Evolutionary conservation across 2,888 invertebrate genomes (phyloP).

Genomic region (Hipparchia semele): DNA sequence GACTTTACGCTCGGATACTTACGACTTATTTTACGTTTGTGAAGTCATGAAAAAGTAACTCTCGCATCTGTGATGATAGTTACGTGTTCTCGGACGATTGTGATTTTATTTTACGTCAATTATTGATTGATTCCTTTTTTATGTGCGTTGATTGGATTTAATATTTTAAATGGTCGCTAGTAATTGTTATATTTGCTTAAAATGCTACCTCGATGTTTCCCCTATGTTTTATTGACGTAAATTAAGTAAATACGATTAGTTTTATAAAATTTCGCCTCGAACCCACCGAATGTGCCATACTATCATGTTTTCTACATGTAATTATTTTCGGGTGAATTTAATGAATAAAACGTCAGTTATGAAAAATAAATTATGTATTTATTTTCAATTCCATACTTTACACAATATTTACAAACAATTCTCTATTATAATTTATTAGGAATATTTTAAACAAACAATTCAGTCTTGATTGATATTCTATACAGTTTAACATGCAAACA

Average conservation of each 20-base stretch:
- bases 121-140: neutral
- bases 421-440: conserved; percentile 62
- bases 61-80: too few relatives aligned
- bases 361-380: conserved; percentile 76
- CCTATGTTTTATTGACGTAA: neutral
- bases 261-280: neutral
- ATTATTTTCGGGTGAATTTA: conserved; percentile 27
- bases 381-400: conserved; percentile 70
- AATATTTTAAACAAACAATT: conserved; percentile 70
- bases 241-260: neutral
- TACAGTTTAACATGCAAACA: conserved; percentile 65
- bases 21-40: too few relatives aligned
- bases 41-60: neutral
- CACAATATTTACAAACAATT: conserved; percentile 65
- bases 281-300: conserved; percentile 44
- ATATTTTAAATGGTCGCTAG: conserved; percentile 2
- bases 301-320: conserved; percentile 38
- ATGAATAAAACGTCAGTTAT: conserved; percentile 45
- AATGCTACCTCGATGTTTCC: neutral
- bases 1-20: too few relatives aligned
- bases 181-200: neutral
- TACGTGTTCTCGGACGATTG: neutral
- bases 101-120: conserved; percentile 3
- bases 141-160: neutral
- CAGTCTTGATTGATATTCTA: conserved; percentile 76